These are phyloP conservation scores for Ennomos quercinarius DNA, from an alignment of 2,888 invertebrate species.

Conservation along the genomic window DNA sequence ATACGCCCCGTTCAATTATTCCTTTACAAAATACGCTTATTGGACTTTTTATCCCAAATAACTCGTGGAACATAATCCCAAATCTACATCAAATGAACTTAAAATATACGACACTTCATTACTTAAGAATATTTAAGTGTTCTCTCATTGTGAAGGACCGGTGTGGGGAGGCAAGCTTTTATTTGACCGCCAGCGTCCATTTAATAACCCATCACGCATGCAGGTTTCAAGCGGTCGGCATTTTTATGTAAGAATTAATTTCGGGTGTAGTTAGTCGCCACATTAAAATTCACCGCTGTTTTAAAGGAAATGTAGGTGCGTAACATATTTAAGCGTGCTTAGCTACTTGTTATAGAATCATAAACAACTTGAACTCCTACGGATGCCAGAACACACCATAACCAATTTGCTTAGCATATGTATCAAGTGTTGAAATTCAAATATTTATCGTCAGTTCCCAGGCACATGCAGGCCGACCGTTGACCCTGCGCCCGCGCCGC, in stretches of 20 bases:
- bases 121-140: constrained; percentile 31
- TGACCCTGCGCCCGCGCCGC: constrained; percentile 74
- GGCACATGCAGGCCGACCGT: constrained; percentile 77
- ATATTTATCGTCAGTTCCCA: constrained; percentile 83
- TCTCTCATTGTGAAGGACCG: constrained; percentile 31
- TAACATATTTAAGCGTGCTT: constrained; percentile 38
- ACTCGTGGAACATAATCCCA: constrained; percentile 27
- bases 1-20: constrained; percentile 52
- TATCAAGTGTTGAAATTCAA: constrained; percentile 84
- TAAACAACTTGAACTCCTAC: constrained; percentile 59
- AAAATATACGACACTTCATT: constrained; percentile 39
- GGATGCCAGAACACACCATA: constrained; percentile 66
- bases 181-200: constrained; percentile 37
- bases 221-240: constrained; percentile 27
- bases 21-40: constrained; percentile 48
- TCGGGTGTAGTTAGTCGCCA: constrained; percentile 43
- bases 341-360: constrained; percentile 51
- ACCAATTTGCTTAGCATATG: constrained; percentile 83
- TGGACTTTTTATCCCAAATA: constrained; percentile 41
- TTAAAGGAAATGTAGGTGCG: constrained; percentile 39
- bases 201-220: constrained; percentile 39
- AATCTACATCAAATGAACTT: constrained; percentile 34
- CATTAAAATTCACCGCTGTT: constrained; percentile 43
- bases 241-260: constrained; percentile 33
- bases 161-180: constrained; percentile 23